Percentiles rank a stretch among this genome's conserved stretches.
Evolutionary conservation across 2,888 invertebrate species (phyloP).

Genomic region (Neria commutata): DNA sequence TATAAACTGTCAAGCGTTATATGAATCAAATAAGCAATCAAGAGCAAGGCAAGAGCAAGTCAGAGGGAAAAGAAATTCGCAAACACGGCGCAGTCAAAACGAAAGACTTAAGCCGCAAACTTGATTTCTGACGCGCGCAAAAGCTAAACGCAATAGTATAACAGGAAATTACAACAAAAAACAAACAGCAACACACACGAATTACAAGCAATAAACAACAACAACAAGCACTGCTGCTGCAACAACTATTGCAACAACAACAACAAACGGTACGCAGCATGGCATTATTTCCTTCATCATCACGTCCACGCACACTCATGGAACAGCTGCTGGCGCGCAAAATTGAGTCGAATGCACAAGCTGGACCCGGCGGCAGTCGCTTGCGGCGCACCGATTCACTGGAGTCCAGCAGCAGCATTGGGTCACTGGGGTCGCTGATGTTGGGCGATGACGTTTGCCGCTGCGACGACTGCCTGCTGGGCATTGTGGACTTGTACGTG

Average conservation of each 20-base stretch:
- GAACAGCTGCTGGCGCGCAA: conserved; percentile 80
- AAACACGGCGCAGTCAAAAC: conserved; percentile 24
- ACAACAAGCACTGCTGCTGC: no score
- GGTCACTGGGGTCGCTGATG: conserved; percentile 70
- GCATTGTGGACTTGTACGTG: conserved; percentile 78
- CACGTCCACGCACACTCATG: conserved; percentile 79
- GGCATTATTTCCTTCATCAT: conserved; percentile 65
- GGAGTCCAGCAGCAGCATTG: conserved; percentile 77
- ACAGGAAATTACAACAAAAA: conserved; percentile 5
- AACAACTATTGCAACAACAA: no score
- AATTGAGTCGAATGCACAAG: conserved; percentile 71
- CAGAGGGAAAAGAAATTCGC: no score
- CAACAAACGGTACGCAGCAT: conserved; percentile 39
- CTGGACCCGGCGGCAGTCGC: conserved; percentile 49
- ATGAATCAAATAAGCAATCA: no score
- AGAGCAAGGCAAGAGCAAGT: no score
- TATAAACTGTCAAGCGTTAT: no score
- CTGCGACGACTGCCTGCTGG: conserved; percentile 83
- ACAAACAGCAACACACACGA: not conserved
- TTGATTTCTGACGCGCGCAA: conserved; percentile 22
- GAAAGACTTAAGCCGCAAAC: conserved; percentile 55
- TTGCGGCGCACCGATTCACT: conserved; percentile 77
- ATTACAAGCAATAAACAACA: no score
- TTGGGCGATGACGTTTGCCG: conserved; percentile 74
- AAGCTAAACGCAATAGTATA: not conserved